These are phyloP conservation scores for Embidobia sp. DNA, from an alignment of 2,888 invertebrate genomes.

Conservation along the genomic window DNA sequence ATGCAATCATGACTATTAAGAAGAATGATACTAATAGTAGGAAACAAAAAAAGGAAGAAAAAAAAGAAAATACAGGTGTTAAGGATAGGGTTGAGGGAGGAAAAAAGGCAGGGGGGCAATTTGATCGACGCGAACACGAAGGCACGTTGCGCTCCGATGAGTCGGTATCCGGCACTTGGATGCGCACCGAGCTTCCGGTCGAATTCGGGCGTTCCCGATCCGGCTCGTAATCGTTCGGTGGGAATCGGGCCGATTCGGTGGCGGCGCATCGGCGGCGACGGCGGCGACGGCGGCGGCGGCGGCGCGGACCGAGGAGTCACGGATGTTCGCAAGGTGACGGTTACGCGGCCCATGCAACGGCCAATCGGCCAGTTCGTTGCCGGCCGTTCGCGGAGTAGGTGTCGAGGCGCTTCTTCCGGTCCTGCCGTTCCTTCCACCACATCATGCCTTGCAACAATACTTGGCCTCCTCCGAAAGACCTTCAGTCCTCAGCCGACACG, in stretches of 20 bases:
- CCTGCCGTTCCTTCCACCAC: slow-evolving; percentile 10
- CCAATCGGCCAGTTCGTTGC: slow-evolving; percentile 80
- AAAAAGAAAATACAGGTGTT: too few relatives aligned
- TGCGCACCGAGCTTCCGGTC: slow-evolving; percentile 72
- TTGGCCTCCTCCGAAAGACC: too few relatives aligned
- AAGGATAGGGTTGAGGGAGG: too few relatives aligned
- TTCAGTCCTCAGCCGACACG: too few relatives aligned
- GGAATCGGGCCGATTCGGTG: slow-evolving; percentile 68
- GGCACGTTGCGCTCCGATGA: slow-evolving; percentile 40
- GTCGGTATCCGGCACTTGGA: slow-evolving; percentile 68
- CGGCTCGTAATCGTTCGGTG: slow-evolving; percentile 71
- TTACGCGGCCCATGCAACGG: slow-evolving; percentile 66
- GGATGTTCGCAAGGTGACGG: slow-evolving; percentile 62
- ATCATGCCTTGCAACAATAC: slow-evolving; percentile 1
- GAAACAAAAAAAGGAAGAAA: too few relatives aligned
- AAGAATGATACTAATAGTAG: too few relatives aligned
- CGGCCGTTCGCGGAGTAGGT: slow-evolving; percentile 77
- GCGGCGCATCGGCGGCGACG: slow-evolving; percentile 34
- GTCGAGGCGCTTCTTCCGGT: slow-evolving; percentile 48
- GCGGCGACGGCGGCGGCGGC: slow-evolving; percentile 35
- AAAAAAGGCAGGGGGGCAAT: slow-evolving; percentile 4
- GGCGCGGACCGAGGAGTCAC: slow-evolving; percentile 39
- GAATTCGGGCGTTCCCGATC: slow-evolving; percentile 72
- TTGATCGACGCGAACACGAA: too few relatives aligned
- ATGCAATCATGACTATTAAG: too few relatives aligned